phyloP scores from a whole-genome alignment of 64 coral and sea anemone species.

The Pocillopora verrucosa region DNA sequence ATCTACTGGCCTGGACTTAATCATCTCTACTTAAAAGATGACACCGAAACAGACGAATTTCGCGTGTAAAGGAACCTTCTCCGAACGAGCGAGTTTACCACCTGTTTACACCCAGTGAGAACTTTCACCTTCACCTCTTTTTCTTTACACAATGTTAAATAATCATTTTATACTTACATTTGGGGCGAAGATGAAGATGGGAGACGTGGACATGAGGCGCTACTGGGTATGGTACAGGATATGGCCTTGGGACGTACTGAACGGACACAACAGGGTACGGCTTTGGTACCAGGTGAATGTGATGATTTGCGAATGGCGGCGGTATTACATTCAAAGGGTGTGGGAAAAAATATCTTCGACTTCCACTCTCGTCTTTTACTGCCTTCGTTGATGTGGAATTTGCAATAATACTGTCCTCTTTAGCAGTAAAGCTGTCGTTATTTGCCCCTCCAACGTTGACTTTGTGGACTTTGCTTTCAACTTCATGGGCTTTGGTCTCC shows the following conservation, averaged over 20 bases:
- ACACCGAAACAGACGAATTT: no score
- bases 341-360: conserved; percentile 13
- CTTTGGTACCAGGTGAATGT: conserved; percentile 68
- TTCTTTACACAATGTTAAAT: background rate
- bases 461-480: no score
- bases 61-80: background rate
- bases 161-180: conserved; percentile 58
- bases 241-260: conserved; percentile 72
- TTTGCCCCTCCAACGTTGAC: background rate
- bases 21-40: no score
- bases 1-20: no score
- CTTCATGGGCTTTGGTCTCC: background rate
- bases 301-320: conserved; percentile 32
- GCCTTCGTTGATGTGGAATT: background rate
- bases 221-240: conserved; percentile 53
- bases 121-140: background rate
- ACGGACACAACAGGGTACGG: conserved; percentile 86
- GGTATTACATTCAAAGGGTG: conserved; percentile 25
- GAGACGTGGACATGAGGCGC: conserved; percentile 52
- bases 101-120: conserved; percentile 1
- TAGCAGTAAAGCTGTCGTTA: background rate
- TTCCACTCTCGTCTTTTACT: conserved; percentile 1
- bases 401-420: background rate
- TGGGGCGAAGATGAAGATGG: conserved; percentile 56
- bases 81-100: background rate